These are phyloP conservation scores for Scaptomyza tumidula DNA, from an alignment of 2,888 invertebrate genomes.

Conservation along the genomic window DNA sequence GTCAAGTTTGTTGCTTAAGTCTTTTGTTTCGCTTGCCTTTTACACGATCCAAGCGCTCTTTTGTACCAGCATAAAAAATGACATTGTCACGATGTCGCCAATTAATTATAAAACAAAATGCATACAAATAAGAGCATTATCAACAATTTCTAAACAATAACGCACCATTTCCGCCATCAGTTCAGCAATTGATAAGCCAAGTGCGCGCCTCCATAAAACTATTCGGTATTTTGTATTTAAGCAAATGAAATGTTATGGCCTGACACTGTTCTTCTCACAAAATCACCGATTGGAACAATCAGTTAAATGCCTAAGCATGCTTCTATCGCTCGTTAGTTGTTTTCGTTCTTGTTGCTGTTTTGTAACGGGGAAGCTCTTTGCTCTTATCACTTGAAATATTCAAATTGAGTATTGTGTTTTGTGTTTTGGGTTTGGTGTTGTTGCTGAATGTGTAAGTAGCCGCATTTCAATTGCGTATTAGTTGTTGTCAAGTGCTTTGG, in stretches of 20 bases:
- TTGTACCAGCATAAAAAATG: constrained; percentile 57
- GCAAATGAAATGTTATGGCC: constrained; percentile 2
- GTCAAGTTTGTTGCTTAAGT: constrained; percentile 70
- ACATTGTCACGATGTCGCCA: constrained; percentile 37
- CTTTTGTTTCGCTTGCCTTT: constrained; percentile 61
- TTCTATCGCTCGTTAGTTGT: constrained; percentile 41
- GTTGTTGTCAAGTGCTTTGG: constrained; percentile 66
- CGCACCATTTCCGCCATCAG: constrained; percentile 82
- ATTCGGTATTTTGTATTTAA: background rate
- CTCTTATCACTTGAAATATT: constrained; percentile 62
- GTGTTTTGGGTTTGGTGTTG: constrained; percentile 22
- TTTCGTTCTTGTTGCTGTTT: constrained; percentile 13
- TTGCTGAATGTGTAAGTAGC: constrained; percentile 67
- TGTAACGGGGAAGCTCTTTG: constrained; percentile 24
- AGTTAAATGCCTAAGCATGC: constrained; percentile 67
- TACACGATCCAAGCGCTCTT: constrained; percentile 11
- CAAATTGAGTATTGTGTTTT: constrained; percentile 60
- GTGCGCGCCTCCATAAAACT: constrained; percentile 43
- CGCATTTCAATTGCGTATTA: constrained; percentile 65
- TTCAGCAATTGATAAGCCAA: constrained; percentile 61
- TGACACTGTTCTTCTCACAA: constrained; percentile 64
- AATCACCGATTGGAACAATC: constrained; percentile 80
- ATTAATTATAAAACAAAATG: constrained; percentile 70
- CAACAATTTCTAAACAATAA: constrained; percentile 50
- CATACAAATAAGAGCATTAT: constrained; percentile 56